Base-by-base conservation (phyloP, 2,888 invertebrate species). In the Chouioia cunea region DNA sequence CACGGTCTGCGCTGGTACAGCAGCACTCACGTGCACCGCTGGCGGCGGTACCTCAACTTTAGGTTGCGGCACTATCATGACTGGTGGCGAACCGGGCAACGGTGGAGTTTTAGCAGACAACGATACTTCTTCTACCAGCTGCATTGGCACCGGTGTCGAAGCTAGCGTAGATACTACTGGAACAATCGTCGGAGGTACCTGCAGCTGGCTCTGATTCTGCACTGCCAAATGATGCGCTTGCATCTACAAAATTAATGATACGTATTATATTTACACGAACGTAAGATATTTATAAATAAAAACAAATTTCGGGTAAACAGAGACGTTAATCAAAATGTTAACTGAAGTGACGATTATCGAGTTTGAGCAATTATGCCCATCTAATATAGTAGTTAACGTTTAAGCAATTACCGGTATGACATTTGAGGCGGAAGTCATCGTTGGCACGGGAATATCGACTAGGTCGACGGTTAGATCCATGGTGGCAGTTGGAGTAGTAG, bases 371-470 rank as follows among this genome's bases (percentile, higher is more conserved):
- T 48, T 73, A 77, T 44, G 53, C 67, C 54, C 18, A 57, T 50
- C 73, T 71, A 36, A 36, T 10, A 36, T 10, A 36, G 6, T 36
- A 36, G 36, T 36, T 6, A 3, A 36, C 10, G 36, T 36, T 36
- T 10, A 12, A 36, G 36, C 36, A 36, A 36, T 36, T 36, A 50
- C 36, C 14, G 62, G 23, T 20, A 73, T 53, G 1, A 46, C 76
- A 22, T 77, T 76, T 12, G 65, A 58, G 2, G 71, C 56, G 14
- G 50, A 58, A 12, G 66, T 27, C 14, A 73, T 74, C 75, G 70
- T 54, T 27, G 93, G 93, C 85, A 93, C 91, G 23, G 93, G 93
- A 81, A 93, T 93, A 86, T 93, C 92, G 70, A 89, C 87, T 64
- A 91, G 87, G 75, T 92, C 90, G 78, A 91, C 65, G 54, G 63